Evolutionary conservation across 2,113 vertebrate genomes (phyloP).

Genomic region (Hoplias malabaricus): DNA sequence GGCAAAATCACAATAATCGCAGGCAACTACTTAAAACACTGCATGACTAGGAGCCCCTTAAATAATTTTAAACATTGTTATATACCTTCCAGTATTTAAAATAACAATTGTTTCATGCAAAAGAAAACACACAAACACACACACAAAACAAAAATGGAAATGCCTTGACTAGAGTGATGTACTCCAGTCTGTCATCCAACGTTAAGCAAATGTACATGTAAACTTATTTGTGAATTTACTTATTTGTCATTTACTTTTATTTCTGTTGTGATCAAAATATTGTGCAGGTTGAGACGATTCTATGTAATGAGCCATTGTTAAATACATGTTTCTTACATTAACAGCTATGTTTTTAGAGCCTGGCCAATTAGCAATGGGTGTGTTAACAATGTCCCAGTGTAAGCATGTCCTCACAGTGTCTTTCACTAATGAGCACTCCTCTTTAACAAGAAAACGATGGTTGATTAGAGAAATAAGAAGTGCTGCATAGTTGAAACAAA

Average conservation of each 20-base stretch:
- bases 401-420: not conserved
- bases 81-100: no score
- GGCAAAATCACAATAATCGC: no score
- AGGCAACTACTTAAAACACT: no score
- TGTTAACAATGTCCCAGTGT: not conserved
- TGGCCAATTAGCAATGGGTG: not conserved
- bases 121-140: no score
- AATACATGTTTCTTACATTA: not conserved
- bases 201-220: no score
- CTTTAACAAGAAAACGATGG: not conserved
- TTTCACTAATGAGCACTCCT: not conserved
- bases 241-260: not conserved
- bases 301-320: not conserved
- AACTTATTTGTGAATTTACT: no score
- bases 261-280: not conserved
- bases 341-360: not conserved
- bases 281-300: not conserved
- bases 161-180: no score
- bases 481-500: not conserved
- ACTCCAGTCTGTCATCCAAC: no score
- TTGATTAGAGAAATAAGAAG: conserved; percentile 10
- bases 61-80: no score
- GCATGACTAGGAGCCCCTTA: no score
- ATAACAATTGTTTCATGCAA: no score
- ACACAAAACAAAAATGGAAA: no score